phyloP scores from a whole-genome alignment of 2,888 invertebrate species.

The Rhopalosiphum nymphaeae region DNA sequence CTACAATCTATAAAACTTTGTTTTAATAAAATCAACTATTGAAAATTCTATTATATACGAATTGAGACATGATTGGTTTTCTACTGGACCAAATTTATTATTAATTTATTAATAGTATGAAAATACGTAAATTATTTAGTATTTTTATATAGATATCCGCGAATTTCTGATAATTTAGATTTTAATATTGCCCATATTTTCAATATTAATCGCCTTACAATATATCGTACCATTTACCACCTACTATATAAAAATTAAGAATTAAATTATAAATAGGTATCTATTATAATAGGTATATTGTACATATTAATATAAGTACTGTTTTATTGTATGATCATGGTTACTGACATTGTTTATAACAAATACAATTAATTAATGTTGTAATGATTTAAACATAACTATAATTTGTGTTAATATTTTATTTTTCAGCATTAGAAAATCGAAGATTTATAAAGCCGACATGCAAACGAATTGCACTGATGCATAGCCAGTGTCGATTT shows the following conservation, averaged over 20 bases:
- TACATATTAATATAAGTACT: background rate
- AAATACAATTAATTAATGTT: background rate
- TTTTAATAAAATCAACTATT: background rate
- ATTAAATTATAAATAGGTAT: background rate
- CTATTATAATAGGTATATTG: background rate
- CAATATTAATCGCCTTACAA: background rate
- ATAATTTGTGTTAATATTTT: background rate
- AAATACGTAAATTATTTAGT: background rate
- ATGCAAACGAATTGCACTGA: background rate
- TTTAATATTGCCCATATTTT: background rate
- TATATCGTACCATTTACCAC: background rate
- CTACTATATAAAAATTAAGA: background rate
- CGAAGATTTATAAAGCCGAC: background rate
- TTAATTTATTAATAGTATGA: background rate
- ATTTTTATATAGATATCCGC: background rate
- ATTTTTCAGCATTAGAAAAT: conserved; percentile 12
- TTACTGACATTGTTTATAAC: background rate
- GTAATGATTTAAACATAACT: background rate
- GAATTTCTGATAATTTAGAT: background rate
- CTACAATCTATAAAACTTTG: background rate
- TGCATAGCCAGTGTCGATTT: background rate
- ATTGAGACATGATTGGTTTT: background rate
- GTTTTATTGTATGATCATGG: background rate
- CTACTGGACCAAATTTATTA: background rate
- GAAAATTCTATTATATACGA: background rate